Evolutionary conservation across 2,797 vertebrate genomes (phyloP), one percentile per base, ranked within the genome.

Genomic region (Propithecus deckenii): DNA sequence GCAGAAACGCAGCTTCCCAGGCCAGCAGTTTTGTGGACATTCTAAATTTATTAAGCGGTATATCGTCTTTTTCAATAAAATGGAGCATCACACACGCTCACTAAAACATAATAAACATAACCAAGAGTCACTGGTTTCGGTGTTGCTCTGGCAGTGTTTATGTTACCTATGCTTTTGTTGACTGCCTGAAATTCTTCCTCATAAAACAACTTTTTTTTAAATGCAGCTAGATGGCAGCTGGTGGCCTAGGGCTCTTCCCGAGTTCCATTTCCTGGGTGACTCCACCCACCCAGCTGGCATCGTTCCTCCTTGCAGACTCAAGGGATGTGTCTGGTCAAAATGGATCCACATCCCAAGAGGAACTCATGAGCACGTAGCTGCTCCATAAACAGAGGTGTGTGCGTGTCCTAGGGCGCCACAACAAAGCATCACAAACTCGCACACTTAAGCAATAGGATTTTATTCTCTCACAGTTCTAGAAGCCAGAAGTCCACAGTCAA

Each of bases 351-450:
- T 14, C 67, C 41, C 52, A 28, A 57, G n/a, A 20, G 72, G 46
- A 46, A 28, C 4, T 61, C 25, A 4, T 0, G 35, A 52, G n/a
- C 63, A 14, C 63, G 7, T 2, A 46, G 14, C 35, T 72, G 25
- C 84, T 32, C 15, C 43, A 28, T 71, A n/a, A 23, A 25, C 2
- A 2, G 5, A 2, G 5, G 0, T 11, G 0, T 4, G 7, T 15
- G 4, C 5, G 0, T 52, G n/a, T 65, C 52, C 32, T 25, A 59
- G 61, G 23, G 7, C 7, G 0, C 78, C 2, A 3, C 38, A 30
- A 48, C 32, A 13, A 72, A 30, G 38, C 1, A 35, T 48, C 74
- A 20, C n/a, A 38, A 30, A 50, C 9, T 0, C 50, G 6, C 32
- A 11, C 32, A 20, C 50, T 46, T 41, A 30, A 80, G 52, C 41